Percentiles rank a stretch among this genome's conserved stretches.
Evolutionary conservation across 2,797 vertebrate species (phyloP).

Genomic region (Anabacerthia variegaticeps): DNA sequence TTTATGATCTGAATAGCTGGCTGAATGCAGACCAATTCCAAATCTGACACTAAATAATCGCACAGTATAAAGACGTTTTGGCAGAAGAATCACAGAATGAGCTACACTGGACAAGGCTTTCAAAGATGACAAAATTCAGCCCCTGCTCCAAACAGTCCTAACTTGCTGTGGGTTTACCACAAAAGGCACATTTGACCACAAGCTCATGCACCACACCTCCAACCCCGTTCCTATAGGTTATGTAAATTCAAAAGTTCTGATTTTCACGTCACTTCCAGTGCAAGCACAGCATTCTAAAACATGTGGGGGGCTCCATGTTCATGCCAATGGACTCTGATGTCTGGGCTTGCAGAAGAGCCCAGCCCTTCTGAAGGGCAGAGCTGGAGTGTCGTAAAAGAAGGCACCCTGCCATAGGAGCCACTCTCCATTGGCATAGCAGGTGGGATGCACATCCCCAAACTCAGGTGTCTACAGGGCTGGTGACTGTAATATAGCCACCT

Average conservation of each 20-base stretch:
- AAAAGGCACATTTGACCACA: neutral
- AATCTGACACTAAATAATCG: neutral
- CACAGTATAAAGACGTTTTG: neutral
- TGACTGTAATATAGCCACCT: neutral
- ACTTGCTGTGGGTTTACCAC: neutral
- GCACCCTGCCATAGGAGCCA: neutral
- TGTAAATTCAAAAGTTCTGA: neutral
- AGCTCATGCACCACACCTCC: neutral
- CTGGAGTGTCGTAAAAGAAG: fast-evolving
- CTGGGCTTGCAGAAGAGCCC: neutral
- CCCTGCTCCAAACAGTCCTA: fast-evolving
- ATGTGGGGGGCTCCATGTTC: fast-evolving
- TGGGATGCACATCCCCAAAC: neutral
- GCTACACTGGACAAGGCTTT: neutral
- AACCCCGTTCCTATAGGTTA: fast-evolving
- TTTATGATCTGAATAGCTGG: neutral
- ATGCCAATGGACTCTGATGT: fast-evolving
- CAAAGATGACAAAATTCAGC: neutral
- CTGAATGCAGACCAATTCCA: neutral
- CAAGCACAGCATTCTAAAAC: neutral
- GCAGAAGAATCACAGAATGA: neutral
- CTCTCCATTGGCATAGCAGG: neutral
- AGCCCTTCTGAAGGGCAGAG: neutral
- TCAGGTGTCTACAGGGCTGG: neutral
- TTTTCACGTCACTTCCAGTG: neutral